A percentile compares a stretch with the other conserved stretches of the same genome.
These are phyloP conservation scores for Diarsia mendica DNA, from an alignment of 2,888 invertebrate genomes.

Conservation along the genomic window DNA sequence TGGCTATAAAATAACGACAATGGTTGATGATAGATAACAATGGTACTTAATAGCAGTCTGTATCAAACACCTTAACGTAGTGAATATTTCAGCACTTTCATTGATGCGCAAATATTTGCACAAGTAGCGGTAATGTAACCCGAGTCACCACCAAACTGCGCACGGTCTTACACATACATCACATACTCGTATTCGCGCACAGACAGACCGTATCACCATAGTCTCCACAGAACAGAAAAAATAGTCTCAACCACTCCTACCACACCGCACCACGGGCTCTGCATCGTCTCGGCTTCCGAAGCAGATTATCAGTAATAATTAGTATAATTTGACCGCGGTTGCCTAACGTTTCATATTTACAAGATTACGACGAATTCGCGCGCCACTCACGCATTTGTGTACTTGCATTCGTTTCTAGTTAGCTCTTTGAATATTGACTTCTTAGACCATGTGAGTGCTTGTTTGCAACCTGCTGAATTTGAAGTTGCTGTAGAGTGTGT, in stretches of 20 bases:
- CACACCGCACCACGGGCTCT: not conserved
- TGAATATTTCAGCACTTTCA: slow-evolving; percentile 22
- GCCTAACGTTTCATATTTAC: slow-evolving; percentile 40
- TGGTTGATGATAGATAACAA: not conserved
- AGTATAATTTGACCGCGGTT: slow-evolving; percentile 33
- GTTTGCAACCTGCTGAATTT: not conserved
- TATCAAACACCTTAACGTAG: not conserved
- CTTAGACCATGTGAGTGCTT: not conserved
- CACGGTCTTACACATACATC: not conserved
- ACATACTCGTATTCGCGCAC: not conserved
- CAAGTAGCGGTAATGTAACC: slow-evolving; percentile 9
- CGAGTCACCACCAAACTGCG: not conserved
- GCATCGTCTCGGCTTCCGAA: slow-evolving; percentile 10
- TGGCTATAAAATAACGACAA: not conserved
- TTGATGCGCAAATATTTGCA: slow-evolving; percentile 4
- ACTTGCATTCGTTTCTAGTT: not conserved
- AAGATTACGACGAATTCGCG: slow-evolving; percentile 37
- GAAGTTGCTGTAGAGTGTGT: not conserved
- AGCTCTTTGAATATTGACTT: not conserved
- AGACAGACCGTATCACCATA: not conserved
- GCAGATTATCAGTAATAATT: slow-evolving; percentile 44
- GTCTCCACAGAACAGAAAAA: too few relatives aligned
- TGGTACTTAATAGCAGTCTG: too few relatives aligned
- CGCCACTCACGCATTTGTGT: slow-evolving; percentile 9
- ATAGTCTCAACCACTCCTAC: not conserved